These are phyloP conservation scores for Drosophila quinaria DNA, from an alignment of 2,888 invertebrate genomes.

Conservation along the genomic window DNA sequence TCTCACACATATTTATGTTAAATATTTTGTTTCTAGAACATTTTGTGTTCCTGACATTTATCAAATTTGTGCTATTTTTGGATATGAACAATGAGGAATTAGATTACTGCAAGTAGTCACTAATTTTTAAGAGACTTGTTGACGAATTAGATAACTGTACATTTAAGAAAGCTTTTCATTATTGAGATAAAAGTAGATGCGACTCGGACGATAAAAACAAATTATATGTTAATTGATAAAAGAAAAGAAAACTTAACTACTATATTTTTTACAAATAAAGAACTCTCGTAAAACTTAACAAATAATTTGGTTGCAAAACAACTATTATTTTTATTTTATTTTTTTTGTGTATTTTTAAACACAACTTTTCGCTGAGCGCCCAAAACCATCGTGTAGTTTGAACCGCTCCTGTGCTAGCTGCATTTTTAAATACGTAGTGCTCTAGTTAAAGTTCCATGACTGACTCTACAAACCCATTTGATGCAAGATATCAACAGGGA, in stretches of 20 bases:
- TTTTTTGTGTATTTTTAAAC: no score
- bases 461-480: neutral
- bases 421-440: neutral
- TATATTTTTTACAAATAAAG: no score
- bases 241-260: no score
- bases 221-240: no score
- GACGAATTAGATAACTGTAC: neutral
- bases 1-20: constrained; percentile 37
- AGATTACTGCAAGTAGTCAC: no score
- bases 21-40: constrained; percentile 28
- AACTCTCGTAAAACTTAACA: no score
- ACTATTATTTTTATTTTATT: no score
- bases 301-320: no score
- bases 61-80: constrained; percentile 38
- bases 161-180: neutral
- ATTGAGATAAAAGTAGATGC: no score
- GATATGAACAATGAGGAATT: constrained; percentile 24
- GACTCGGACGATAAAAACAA: no score
- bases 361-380: neutral
- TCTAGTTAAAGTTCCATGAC: constrained; percentile 16
- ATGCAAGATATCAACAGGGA: constrained; percentile 8
- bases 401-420: constrained; percentile 29
- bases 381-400: neutral
- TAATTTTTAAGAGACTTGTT: neutral
- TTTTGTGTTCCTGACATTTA: constrained; percentile 38